phyloP scores from a whole-genome alignment of 2,113 vertebrate species.

The Chaetodon auriga region DNA sequence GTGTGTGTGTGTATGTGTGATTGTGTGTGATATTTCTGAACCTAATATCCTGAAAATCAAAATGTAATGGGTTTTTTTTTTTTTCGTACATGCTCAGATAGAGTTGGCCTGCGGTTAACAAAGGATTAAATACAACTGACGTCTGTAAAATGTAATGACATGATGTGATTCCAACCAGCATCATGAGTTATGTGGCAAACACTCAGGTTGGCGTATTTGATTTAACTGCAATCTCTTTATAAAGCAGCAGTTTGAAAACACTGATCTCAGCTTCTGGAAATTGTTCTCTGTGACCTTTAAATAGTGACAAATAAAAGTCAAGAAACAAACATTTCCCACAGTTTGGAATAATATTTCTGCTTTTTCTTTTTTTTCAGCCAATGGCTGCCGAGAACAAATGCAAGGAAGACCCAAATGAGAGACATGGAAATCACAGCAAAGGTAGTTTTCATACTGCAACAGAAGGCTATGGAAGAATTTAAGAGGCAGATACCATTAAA shows the following conservation, averaged over 20 bases:
- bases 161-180: not conserved
- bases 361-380: conserved; percentile 69
- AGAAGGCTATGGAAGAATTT: not conserved
- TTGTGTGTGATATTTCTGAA: not conserved
- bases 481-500: not conserved
- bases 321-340: not conserved
- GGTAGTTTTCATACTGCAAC: conserved; percentile 43
- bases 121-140: not conserved
- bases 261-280: not conserved
- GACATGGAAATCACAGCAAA: conserved; percentile 68
- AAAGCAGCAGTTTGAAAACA: not conserved
- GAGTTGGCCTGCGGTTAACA: not conserved
- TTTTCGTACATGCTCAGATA: not conserved
- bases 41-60: not conserved
- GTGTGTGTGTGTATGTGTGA: conserved; percentile 1
- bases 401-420: conserved; percentile 76
- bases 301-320: not conserved
- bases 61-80: not conserved
- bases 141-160: not conserved
- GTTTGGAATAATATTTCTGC: not conserved
- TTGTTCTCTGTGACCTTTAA: not conserved
- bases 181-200: not conserved
- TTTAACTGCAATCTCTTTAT: not conserved
- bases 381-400: conserved; percentile 85
- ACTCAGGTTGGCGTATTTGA: not conserved